Base-by-base conservation (phyloP, 2,797 vertebrate genomes). In the Pogoniulus pusillus region DNA sequence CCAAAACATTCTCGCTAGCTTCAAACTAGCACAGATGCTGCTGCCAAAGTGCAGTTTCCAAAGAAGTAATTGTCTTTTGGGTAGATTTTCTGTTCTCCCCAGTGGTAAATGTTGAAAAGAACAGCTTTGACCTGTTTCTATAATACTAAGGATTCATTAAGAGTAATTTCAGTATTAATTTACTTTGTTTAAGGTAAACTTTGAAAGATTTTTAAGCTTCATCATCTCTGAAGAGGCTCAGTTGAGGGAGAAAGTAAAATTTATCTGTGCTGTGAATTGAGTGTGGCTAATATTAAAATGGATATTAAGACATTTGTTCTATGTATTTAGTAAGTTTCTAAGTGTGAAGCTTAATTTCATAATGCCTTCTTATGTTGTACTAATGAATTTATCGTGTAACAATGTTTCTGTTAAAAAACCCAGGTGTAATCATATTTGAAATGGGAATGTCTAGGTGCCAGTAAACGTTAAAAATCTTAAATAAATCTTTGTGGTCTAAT, bases 101-200 rank as follows among this genome's bases (percentile, higher is more conserved):
- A 4, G 22, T 62, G 63, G 55, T 87, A 82, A 72, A 35, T 53
- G 30, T 93, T 65, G 26, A 39, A 68, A 37, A 79, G 43, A 79
- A 37, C 5, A 69, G 45, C 65, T 85, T 64, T 73, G 32, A 75
- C 41, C 74, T 80, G 17, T 86, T 94, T 90, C 37, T 90, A 0
- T 72, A 74, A 47, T 88, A 89, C 8, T 79, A 59, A 39, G 41
- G 45, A 79, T 88, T 82, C 72, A 69, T 4, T 88, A 73, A 76
- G 16, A 62, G 26, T 65, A 77, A 53, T 23, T 82, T 92, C 54
- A 79, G 27, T 89, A 73, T 82, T 96, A 84, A 92, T 83, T 93
- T 89, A 4, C 41, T 82, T 87, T 94, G 45, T 68, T 71, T 68
- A 75, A 29, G 55, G 69, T 71, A 89, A 63, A 73, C 80, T 58